Conservation (phyloP, 2,113 vertebrate genomes). For the Chaenocephalus aceratus region DNA sequence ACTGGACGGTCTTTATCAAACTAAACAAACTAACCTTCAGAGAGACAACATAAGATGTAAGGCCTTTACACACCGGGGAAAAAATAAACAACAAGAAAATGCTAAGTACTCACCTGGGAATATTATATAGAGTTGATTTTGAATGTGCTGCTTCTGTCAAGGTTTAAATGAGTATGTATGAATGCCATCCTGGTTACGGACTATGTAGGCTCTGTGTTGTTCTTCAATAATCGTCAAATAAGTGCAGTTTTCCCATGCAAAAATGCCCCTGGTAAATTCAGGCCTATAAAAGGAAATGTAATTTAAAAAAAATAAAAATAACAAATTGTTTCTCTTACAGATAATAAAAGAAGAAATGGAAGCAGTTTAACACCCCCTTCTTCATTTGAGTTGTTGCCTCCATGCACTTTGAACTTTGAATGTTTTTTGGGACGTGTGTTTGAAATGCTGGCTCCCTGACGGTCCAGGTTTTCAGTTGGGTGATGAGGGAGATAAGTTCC, state of each 20-base stretch:
- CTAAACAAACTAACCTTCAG: neutral
- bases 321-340: neutral
- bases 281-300: too few relatives aligned
- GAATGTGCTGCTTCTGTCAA: too few relatives aligned
- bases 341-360: neutral
- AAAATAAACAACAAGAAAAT: too few relatives aligned
- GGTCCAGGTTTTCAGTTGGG: neutral
- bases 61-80: neutral
- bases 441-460: conserved; percentile 14
- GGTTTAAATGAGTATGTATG: too few relatives aligned
- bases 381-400: neutral
- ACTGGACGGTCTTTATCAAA: neutral
- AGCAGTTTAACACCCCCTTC: neutral
- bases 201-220: too few relatives aligned
- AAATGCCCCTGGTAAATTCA: too few relatives aligned
- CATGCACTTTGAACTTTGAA: neutral
- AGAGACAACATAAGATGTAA: neutral
- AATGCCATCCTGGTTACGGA: too few relatives aligned
- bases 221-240: too few relatives aligned
- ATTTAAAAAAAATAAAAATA: too few relatives aligned
- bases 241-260: too few relatives aligned
- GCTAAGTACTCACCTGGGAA: too few relatives aligned
- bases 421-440: neutral
- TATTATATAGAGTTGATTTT: too few relatives aligned
- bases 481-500: conserved; percentile 2